phyloP scores from a whole-genome alignment of 1,140 invertebrate species.

The Lepidurus couesii region DNA sequence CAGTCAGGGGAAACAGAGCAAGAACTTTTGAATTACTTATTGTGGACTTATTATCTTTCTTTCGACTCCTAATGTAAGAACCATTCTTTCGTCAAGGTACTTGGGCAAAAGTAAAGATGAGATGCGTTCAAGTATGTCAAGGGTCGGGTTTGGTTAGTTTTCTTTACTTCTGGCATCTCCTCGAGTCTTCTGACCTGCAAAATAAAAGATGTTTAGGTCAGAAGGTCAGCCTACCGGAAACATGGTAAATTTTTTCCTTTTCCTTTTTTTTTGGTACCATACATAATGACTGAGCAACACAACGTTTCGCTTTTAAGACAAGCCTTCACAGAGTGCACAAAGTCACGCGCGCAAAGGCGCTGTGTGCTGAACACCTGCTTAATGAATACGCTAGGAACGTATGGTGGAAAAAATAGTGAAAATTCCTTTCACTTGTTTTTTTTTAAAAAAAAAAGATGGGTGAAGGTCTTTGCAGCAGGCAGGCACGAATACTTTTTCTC shows the following conservation, averaged over 20 bases:
- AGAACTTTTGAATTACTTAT: too few relatives aligned
- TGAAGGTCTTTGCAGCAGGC: not conserved
- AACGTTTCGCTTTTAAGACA: not conserved
- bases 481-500: not conserved
- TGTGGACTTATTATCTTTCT: not conserved
- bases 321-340: not conserved
- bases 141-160: not conserved
- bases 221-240: conserved; percentile 3
- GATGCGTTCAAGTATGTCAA: not conserved
- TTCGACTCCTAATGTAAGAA: not conserved
- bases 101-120: not conserved
- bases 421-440: not conserved
- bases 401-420: not conserved
- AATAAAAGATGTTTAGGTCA: not conserved
- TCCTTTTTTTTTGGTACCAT: not conserved
- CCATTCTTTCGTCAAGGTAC: not conserved
- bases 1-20: too few relatives aligned
- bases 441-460: not conserved
- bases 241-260: not conserved
- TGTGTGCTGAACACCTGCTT: not conserved
- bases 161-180: not conserved
- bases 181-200: not conserved
- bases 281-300: not conserved
- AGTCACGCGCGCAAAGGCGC: not conserved
- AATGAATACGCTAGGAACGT: not conserved